A percentile compares a stretch with the other conserved stretches of the same genome.
Conservation (phyloP, 2,797 vertebrate species). For the Chromobotia macracanthus region DNA sequence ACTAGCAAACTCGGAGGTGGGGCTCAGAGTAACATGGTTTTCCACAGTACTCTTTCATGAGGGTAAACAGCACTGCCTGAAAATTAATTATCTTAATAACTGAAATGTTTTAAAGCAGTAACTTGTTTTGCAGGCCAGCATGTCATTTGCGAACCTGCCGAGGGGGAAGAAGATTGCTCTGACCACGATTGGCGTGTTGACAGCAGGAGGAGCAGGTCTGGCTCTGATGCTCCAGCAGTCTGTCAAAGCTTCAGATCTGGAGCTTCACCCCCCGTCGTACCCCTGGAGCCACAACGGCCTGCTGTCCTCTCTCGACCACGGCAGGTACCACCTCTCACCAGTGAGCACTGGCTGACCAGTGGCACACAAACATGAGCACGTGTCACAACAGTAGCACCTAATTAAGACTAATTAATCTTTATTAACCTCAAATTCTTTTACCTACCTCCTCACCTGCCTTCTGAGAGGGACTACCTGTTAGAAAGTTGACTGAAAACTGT, state of each 20-base stretch:
- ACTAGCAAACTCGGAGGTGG: too few relatives aligned
- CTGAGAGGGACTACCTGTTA: too few relatives aligned
- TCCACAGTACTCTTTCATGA: not conserved
- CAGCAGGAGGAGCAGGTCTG: constrained; percentile 82
- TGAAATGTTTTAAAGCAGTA: too few relatives aligned
- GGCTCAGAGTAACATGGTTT: not conserved
- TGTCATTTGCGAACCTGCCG: constrained; percentile 82
- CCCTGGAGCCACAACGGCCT: constrained; percentile 87
- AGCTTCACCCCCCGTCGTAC: constrained; percentile 85
- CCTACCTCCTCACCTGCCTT: too few relatives aligned
- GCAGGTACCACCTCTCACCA: constrained; percentile 73
- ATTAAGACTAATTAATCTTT: too few relatives aligned
- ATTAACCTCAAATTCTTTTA: too few relatives aligned
- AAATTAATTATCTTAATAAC: too few relatives aligned
- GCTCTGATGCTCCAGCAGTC: constrained; percentile 85
- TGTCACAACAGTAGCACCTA: too few relatives aligned
- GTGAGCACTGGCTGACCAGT: not conserved
- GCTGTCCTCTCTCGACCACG: constrained; percentile 86
- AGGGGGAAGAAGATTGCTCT: constrained; percentile 80
- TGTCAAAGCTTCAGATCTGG: constrained; percentile 85
- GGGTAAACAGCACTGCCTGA: too few relatives aligned
- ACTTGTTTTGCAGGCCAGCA: constrained; percentile 71
- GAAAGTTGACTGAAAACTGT: not conserved
- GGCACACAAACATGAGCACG: too few relatives aligned
- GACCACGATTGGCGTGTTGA: constrained; percentile 79